Evolutionary conservation across 37 sponge, comb jelly and placozoan genomes (phyloP).

Genomic region (Tethya wilhelma): DNA sequence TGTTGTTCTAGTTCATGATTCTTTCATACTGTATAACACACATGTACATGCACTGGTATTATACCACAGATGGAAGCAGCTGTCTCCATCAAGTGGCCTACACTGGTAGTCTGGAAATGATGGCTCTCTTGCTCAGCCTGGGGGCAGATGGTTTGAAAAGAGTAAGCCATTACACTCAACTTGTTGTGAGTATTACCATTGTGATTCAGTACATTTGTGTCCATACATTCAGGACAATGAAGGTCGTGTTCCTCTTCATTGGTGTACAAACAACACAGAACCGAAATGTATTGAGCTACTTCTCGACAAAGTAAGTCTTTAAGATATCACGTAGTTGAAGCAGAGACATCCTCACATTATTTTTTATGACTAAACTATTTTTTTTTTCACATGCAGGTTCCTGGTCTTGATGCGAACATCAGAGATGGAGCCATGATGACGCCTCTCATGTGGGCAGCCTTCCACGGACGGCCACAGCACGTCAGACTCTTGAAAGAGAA

Average conservation of each 20-base stretch:
- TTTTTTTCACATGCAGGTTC: conserved; percentile 40
- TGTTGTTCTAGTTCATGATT: too few species aligned
- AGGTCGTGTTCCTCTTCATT: conserved; percentile 76
- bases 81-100: conserved; percentile 81
- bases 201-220: not conserved
- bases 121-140: conserved; percentile 66
- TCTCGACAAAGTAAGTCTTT: conserved; percentile 58
- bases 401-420: conserved; percentile 60
- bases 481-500: conserved; percentile 45
- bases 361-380: not conserved
- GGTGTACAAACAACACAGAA: conserved; percentile 70
- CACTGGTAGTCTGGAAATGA: conserved; percentile 47
- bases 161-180: conserved; percentile 17
- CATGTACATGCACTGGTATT: not conserved
- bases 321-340: not conserved
- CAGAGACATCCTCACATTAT: not conserved
- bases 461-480: conserved; percentile 59
- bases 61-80: conserved; percentile 69
- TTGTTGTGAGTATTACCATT: not conserved
- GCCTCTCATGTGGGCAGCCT: conserved; percentile 92
- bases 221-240: conserved; percentile 60
- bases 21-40: not conserved
- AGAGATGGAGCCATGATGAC: conserved; percentile 76
- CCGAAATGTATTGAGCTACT: conserved; percentile 57
- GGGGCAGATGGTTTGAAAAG: conserved; percentile 68